Percentiles rank a stretch among this genome's conserved stretches.
Conservation (phyloP, 2,888 invertebrate genomes). For the Ormyrus rosae region DNA sequence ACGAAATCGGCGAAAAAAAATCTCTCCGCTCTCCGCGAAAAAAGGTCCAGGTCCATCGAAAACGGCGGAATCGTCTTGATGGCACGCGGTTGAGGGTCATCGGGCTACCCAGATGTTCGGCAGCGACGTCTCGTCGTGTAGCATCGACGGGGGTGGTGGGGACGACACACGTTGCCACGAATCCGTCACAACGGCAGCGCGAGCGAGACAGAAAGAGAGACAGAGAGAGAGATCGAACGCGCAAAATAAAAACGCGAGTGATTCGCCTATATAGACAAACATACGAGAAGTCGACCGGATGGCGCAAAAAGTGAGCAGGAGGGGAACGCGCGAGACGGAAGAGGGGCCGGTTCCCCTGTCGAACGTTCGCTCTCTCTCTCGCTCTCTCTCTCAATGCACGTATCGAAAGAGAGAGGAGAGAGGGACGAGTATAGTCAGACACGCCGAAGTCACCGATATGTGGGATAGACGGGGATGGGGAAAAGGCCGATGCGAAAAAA, state of each 20-base stretch:
- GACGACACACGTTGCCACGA: constrained; percentile 25
- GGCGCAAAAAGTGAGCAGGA: constrained; percentile 50
- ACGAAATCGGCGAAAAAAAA: too few species aligned
- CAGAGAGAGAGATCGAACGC: constrained; percentile 22
- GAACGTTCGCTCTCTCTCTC: not conserved
- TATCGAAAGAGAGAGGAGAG: constrained; percentile 45
- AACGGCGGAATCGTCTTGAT: constrained; percentile 47
- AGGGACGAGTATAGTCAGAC: constrained; percentile 45
- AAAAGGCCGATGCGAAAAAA: constrained; percentile 30
- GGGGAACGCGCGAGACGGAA: constrained; percentile 18
- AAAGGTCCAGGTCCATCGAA: not conserved
- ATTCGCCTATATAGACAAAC: constrained; percentile 7
- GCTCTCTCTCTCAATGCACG: not conserved
- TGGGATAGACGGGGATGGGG: constrained; percentile 23
- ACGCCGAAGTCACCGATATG: constrained; percentile 49
- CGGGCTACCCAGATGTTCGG: constrained; percentile 53
- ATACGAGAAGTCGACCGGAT: constrained; percentile 46
- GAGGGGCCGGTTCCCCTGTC: constrained; percentile 41
- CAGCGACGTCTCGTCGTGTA: not conserved
- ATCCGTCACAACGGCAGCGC: constrained; percentile 39
- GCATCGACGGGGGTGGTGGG: not conserved
- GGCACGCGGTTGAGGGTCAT: constrained; percentile 51
- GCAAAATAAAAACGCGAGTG: constrained; percentile 48
- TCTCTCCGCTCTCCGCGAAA: not conserved
- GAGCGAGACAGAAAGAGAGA: constrained; percentile 30